These are phyloP conservation scores for Australoheros scitulus DNA, from an alignment of 2,113 vertebrate species.

Conservation along the genomic window DNA sequence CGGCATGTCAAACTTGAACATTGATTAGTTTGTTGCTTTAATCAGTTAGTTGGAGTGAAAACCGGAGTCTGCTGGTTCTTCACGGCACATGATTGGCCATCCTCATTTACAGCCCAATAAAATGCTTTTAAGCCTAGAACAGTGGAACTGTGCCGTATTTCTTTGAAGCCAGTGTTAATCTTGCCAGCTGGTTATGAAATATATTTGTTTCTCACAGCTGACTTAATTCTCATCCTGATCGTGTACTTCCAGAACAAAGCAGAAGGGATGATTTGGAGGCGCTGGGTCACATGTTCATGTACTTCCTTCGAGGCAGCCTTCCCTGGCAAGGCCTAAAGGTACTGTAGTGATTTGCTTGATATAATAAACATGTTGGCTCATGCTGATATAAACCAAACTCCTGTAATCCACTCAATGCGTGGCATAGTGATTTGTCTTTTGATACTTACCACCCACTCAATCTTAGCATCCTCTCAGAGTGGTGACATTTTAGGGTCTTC, in stretches of 20 bases:
- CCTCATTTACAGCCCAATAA: background rate
- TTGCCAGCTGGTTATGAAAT: background rate
- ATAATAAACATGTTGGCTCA: background rate
- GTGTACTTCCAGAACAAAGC: constrained; percentile 89
- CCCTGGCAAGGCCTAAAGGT: constrained; percentile 99
- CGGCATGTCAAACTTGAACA: background rate
- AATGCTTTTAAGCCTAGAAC: background rate
- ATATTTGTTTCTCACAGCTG: background rate
- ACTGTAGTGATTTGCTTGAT: constrained; percentile 22
- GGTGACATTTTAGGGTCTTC: constrained; percentile 25
- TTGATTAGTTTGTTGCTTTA: background rate
- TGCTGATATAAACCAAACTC: constrained; percentile 1
- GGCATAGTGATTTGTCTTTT: background rate
- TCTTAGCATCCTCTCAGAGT: constrained; percentile 1
- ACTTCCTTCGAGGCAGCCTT: constrained; percentile 95
- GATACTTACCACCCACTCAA: background rate
- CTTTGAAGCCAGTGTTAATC: background rate
- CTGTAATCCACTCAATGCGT: background rate
- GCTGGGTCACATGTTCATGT: constrained; percentile 99
- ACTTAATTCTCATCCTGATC: background rate
- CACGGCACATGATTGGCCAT: background rate
- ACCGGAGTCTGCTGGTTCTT: background rate
- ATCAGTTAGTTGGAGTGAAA: background rate
- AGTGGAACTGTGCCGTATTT: background rate
- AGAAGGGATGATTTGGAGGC: constrained; percentile 96